Evolutionary conservation across 2,113 vertebrate species (phyloP), one percentile per base, ranked within the genome.

Genomic region (Pantherophis guttatus): DNA sequence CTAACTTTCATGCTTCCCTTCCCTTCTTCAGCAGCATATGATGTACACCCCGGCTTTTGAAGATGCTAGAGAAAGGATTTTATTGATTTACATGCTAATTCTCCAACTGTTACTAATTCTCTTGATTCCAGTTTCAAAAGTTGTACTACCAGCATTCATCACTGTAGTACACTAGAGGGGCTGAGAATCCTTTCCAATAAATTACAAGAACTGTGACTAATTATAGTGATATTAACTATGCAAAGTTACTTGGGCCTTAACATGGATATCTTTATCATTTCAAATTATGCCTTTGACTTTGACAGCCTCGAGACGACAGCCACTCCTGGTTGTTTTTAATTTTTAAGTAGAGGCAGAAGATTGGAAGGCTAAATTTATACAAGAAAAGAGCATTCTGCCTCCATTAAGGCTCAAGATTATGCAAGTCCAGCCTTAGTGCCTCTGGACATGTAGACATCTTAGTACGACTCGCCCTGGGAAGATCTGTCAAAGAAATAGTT

Each of bases 131-230:
- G 96, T 97, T 98, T 98, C 97, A 97, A 97, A 98, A 98, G 97
- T 98, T 98, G 95, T 95, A 97, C 97, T 97, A 97, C 97, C 95
- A 97, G 96, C 98, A 98, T 98, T 98, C 98, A 98, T 98, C 98
- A 98, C 97, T 97, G 97, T 97, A 96, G 97, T 97, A 97, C 97
- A 98, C 97, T 98, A 97, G 97, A 98, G 96, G 97, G 97, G 96
- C 96, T 98, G 97, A 97, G 97, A 97, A 97, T 98, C 98, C 97
- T 98, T 98, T 98, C 97, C 98, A 98, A 98, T 98, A 98, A 98
- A 98, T 98, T 98, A 98, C 96, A 97, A 97, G 97, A 98, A 98
- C 98, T 98, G 98, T 98, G 98, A 98, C 98, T 98, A 98, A 98
- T 98, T 98, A 97, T 97, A 97, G 96, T 97, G 97, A 98, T 98